These are phyloP conservation scores for Ancistrus triradiatus DNA, from an alignment of 2,113 vertebrate genomes.

Conservation along the genomic window DNA sequence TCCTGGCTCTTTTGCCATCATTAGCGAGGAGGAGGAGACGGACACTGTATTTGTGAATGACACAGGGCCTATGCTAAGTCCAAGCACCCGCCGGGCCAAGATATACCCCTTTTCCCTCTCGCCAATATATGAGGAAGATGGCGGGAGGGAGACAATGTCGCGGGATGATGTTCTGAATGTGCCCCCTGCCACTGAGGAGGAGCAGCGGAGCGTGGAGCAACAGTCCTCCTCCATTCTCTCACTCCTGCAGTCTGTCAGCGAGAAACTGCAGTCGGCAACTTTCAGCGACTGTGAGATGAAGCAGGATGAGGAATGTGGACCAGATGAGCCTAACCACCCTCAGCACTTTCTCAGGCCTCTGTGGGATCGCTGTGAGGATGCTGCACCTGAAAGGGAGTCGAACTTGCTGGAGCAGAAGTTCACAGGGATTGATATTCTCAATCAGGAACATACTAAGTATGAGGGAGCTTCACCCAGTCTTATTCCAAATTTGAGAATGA, in stretches of 20 bases:
- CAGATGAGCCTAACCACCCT: not conserved
- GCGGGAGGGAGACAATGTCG: conserved; percentile 30
- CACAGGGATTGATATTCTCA: not conserved
- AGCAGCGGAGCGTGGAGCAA: conserved; percentile 45
- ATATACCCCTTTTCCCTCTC: conserved; percentile 55
- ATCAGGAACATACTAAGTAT: not conserved
- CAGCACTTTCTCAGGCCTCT: conserved; percentile 3
- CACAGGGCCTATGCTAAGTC: conserved; percentile 42
- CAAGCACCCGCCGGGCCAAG: conserved; percentile 34
- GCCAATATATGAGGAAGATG: conserved; percentile 54
- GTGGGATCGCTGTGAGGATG: conserved; percentile 34
- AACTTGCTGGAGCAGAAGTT: not conserved
- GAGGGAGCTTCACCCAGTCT: not conserved
- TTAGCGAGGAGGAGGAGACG: conserved; percentile 50
- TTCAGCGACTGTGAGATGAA: conserved; percentile 19
- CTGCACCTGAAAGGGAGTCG: not conserved
- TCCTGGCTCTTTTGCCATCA: conserved; percentile 33
- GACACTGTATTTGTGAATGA: conserved; percentile 52
- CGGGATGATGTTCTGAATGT: conserved; percentile 39
- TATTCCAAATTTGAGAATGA: not conserved
- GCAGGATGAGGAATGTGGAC: not conserved
- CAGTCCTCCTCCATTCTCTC: conserved; percentile 50
- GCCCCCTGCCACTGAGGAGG: conserved; percentile 41
- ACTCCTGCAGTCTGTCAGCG: conserved; percentile 54
- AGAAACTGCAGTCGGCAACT: conserved; percentile 48